phyloP scores from a whole-genome alignment of 1,140 invertebrate genomes.

The Limonius californicus region DNA sequence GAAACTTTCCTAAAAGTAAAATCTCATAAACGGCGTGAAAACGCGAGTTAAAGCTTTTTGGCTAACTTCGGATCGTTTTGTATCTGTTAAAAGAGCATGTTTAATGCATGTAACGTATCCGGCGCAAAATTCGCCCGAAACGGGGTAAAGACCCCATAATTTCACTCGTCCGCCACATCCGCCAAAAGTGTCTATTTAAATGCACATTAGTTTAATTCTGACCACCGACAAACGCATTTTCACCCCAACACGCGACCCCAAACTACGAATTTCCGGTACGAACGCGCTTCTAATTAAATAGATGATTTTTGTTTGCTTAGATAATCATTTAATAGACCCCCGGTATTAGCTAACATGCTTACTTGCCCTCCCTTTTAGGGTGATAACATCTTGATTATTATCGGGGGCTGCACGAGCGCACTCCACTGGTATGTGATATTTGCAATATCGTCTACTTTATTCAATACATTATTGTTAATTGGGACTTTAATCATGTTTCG shows the following conservation, averaged over 20 bases:
- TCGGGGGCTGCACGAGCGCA: conserved; percentile 31
- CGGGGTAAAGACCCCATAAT: no score
- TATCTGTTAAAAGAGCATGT: no score
- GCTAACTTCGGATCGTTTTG: no score
- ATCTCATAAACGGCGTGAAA: no score
- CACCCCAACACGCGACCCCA: conserved; percentile 36
- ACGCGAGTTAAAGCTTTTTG: no score
- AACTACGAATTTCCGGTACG: conserved; percentile 43
- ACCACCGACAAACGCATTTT: conserved; percentile 16
- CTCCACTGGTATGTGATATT: conserved; percentile 10
- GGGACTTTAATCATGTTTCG: no score
- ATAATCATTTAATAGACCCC: conserved; percentile 48
- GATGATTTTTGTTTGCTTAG: conserved; percentile 50
- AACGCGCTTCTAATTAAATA: conserved; percentile 47
- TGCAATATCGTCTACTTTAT: neutral
- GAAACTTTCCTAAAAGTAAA: no score
- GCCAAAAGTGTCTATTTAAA: conserved; percentile 31
- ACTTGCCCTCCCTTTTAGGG: conserved; percentile 38
- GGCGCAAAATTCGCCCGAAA: no score
- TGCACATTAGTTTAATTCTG: conserved; percentile 35
- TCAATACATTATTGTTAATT: conserved; percentile 4
- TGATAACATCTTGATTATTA: conserved; percentile 21
- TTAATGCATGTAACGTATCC: no score
- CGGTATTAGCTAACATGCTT: conserved; percentile 40
- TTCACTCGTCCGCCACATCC: conserved; percentile 15